phyloP scores from a whole-genome alignment of 2,888 invertebrate genomes.

The Hemicrepidius hirtus region DNA sequence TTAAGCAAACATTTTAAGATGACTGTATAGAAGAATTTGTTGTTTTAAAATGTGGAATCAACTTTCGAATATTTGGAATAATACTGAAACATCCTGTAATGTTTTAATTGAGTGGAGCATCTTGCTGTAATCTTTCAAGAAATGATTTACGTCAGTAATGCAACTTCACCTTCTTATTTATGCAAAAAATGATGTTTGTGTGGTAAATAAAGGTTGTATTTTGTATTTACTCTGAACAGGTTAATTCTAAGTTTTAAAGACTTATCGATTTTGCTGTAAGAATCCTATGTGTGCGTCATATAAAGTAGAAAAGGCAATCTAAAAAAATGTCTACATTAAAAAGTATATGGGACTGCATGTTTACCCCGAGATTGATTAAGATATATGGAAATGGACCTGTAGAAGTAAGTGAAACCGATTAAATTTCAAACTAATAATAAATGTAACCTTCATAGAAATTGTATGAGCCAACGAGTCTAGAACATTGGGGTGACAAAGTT shows the following conservation, averaged over 20 bases:
- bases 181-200: constrained; percentile 23
- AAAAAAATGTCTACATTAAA: constrained; percentile 70
- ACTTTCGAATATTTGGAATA: too few species aligned
- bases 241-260: background rate
- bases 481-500: constrained; percentile 84
- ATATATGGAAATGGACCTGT: constrained; percentile 79
- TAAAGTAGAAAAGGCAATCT: background rate
- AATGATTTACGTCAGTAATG: too few species aligned
- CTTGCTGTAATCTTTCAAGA: too few species aligned
- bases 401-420: constrained; percentile 69
- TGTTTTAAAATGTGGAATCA: too few species aligned
- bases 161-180: constrained; percentile 26
- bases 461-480: constrained; percentile 81
- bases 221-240: too few species aligned
- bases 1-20: too few species aligned
- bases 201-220: background rate
- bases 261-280: background rate
- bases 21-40: too few species aligned
- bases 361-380: constrained; percentile 83
- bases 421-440: constrained; percentile 30
- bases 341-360: constrained; percentile 78
- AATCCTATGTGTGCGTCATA: background rate
- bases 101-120: too few species aligned
- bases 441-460: constrained; percentile 73
- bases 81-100: too few species aligned